phyloP scores from a whole-genome alignment of 2,113 vertebrate genomes.

The Calonectris borealis region DNA sequence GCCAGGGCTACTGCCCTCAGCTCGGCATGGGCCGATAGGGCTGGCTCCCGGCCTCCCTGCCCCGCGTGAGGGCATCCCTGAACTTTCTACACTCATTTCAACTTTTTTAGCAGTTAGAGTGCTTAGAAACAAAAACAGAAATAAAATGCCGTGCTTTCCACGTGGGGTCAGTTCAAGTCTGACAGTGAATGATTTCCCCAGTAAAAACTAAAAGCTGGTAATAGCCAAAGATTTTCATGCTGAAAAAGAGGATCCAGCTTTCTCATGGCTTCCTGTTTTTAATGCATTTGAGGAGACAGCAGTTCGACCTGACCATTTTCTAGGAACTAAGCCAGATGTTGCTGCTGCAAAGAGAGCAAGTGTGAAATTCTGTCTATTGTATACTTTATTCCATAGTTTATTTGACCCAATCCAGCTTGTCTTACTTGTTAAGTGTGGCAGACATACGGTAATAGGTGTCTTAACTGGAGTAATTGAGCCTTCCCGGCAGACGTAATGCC shows the following conservation, averaged over 20 bases:
- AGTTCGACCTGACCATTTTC: neutral
- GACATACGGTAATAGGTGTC: accelerated
- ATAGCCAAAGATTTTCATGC: too few species aligned
- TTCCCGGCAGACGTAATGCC: neutral
- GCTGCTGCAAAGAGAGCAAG: neutral
- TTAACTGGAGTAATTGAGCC: neutral
- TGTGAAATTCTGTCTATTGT: neutral
- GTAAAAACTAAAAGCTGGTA: neutral
- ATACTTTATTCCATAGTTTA: neutral
- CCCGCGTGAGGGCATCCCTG: accelerated
- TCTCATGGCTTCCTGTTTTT: neutral
- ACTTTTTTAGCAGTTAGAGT: neutral
- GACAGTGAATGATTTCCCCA: neutral
- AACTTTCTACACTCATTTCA: accelerated
- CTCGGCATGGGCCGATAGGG: neutral
- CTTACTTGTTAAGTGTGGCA: neutral
- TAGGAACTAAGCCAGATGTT: neutral
- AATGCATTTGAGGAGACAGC: neutral
- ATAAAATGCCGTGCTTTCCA: neutral
- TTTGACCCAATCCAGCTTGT: neutral
- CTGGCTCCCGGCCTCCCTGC: neutral
- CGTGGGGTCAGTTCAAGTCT: too few species aligned
- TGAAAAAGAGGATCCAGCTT: neutral
- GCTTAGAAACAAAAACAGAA: neutral
- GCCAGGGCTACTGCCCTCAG: neutral